These are phyloP conservation scores for Oithona nana DNA, from an alignment of 2,888 invertebrate species.

Conservation along the genomic window DNA sequence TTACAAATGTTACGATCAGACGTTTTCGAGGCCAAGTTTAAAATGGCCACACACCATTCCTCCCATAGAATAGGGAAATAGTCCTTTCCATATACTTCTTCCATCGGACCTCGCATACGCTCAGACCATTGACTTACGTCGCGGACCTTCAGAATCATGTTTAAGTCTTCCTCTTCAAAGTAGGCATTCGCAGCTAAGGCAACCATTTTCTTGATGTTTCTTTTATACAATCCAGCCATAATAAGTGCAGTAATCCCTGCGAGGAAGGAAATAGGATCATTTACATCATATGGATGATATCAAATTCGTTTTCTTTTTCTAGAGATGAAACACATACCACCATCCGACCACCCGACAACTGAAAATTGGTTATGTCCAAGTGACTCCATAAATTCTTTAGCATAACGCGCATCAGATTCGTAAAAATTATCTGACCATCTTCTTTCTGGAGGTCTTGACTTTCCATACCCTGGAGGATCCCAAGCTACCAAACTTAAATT, in stretches of 20 bases:
- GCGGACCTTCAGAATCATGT: conserved; percentile 24
- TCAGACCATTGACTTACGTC: conserved; percentile 27
- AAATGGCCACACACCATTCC: conserved; percentile 48
- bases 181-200: conserved; percentile 61
- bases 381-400: conserved; percentile 48
- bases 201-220: conserved; percentile 47
- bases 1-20: conserved; percentile 54
- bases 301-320: too few species aligned
- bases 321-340: conserved; percentile 46
- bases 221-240: conserved; percentile 46
- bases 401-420: conserved; percentile 49
- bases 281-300: too few species aligned
- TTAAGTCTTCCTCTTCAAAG: conserved; percentile 45
- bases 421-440: conserved; percentile 50
- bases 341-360: conserved; percentile 73
- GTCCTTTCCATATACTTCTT: conserved; percentile 50
- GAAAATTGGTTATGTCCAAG: conserved; percentile 49
- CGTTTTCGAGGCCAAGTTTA: conserved; percentile 31
- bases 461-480: conserved; percentile 70
- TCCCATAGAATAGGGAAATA: conserved; percentile 48
- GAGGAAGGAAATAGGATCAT: too few species aligned
- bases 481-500: conserved; percentile 26
- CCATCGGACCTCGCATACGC: conserved; percentile 49
- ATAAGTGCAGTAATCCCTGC: conserved; percentile 50
- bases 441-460: conserved; percentile 54